Evolutionary conservation across 2,888 invertebrate species (phyloP).

Genomic region (Stenodera caucasica): DNA sequence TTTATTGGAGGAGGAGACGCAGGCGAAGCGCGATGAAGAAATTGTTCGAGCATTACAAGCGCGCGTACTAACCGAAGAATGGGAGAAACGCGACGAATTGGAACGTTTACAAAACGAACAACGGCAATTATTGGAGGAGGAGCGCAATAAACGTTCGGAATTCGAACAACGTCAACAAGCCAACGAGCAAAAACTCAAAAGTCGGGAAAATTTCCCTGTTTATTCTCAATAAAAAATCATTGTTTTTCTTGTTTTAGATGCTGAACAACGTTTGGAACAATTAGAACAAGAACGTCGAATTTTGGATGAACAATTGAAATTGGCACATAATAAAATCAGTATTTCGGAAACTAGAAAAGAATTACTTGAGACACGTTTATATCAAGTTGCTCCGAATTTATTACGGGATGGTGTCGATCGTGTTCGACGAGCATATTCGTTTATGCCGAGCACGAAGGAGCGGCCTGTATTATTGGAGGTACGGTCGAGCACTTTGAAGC

Average conservation of each 20-base stretch:
- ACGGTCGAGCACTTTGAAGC: slow-evolving; percentile 48
- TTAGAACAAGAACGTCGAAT: slow-evolving; percentile 71
- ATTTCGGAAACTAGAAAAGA: slow-evolving; percentile 67
- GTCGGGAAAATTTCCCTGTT: slow-evolving; percentile 49
- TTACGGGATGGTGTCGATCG: slow-evolving; percentile 61
- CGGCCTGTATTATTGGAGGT: slow-evolving; percentile 55
- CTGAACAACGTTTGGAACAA: slow-evolving; percentile 69
- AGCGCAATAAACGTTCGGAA: slow-evolving; percentile 72
- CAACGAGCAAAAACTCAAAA: slow-evolving; percentile 70
- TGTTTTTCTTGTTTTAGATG: slow-evolving; percentile 59
- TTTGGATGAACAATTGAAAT: slow-evolving; percentile 70
- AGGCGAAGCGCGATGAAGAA: slow-evolving; percentile 83
- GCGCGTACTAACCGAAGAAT: slow-evolving; percentile 78
- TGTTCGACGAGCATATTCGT: slow-evolving; percentile 69
- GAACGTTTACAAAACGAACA: slow-evolving; percentile 81
- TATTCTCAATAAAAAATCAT: not conserved
- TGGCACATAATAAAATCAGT: slow-evolving; percentile 69
- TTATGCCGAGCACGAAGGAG: slow-evolving; percentile 68
- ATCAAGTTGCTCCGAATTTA: slow-evolving; percentile 60
- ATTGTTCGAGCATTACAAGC: slow-evolving; percentile 72
- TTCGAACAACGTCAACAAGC: slow-evolving; percentile 72
- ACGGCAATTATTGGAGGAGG: slow-evolving; percentile 69
- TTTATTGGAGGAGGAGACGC: slow-evolving; percentile 77
- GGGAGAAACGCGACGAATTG: slow-evolving; percentile 79
- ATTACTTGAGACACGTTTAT: slow-evolving; percentile 61